These are phyloP conservation scores for Habropoda laboriosa DNA, from an alignment of 1,140 invertebrate genomes.

Conservation along the genomic window DNA sequence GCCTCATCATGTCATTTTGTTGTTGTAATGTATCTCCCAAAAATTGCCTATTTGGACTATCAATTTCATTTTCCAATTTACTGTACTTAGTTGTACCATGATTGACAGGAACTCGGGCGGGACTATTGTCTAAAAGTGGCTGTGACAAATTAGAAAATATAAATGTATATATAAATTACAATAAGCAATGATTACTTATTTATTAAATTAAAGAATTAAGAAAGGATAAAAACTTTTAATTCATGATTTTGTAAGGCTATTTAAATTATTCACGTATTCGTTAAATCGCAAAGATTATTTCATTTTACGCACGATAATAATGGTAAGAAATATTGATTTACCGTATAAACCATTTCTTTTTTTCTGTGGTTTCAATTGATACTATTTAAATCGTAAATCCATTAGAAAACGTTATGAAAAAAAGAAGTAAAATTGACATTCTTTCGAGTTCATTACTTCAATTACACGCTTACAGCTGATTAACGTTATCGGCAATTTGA, in stretches of 20 bases:
- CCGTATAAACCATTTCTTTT: constrained; percentile 51
- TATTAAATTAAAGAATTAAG: not conserved
- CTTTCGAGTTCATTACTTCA: not conserved
- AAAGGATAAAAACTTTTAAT: not conserved
- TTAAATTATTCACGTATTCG: not conserved
- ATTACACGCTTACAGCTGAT: constrained; percentile 13
- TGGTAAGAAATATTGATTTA: constrained; percentile 39
- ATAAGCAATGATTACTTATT: not conserved
- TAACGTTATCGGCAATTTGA: constrained; percentile 29
- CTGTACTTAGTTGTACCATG: constrained; percentile 93
- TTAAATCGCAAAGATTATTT: not conserved
- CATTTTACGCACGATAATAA: not conserved
- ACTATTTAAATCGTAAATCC: not conserved
- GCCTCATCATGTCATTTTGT: constrained; percentile 89
- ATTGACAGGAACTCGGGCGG: constrained; percentile 82
- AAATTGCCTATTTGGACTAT: constrained; percentile 90
- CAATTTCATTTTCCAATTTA: constrained; percentile 92
- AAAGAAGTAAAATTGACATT: not conserved
- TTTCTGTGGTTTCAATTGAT: not conserved
- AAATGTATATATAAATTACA: constrained; percentile 12
- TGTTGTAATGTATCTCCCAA: constrained; percentile 86
- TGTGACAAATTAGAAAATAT: constrained; percentile 66
- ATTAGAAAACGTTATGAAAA: not conserved
- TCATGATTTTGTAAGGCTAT: not conserved
- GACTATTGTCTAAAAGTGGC: constrained; percentile 85